Conservation (phyloP, 2,888 invertebrate genomes). For the Synergus umbraculus region DNA sequence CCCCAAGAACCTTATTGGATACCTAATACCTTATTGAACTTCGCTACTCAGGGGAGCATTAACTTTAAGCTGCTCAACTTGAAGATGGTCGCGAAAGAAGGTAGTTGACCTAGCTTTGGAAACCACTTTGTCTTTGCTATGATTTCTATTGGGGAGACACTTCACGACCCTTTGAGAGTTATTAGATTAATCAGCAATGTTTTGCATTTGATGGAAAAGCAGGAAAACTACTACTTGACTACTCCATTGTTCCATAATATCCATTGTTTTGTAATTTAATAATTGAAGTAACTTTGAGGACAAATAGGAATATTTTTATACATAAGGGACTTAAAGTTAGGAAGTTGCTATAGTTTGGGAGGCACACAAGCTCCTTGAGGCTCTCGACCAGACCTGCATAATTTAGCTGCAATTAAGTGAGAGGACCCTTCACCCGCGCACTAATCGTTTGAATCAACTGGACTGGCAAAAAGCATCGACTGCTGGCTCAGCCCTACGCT, state of each 20-base stretch:
- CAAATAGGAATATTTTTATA: neutral
- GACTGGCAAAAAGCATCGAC: conserved; percentile 11
- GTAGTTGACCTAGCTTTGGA: neutral
- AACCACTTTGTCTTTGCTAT: neutral
- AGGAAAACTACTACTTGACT: neutral
- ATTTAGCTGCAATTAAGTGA: conserved; percentile 62
- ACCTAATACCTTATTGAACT: conserved; percentile 10
- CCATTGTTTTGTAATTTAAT: no score
- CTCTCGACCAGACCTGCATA: conserved; percentile 62
- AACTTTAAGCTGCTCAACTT: conserved; percentile 9
- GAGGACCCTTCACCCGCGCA: conserved; percentile 58
- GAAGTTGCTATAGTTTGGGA: conserved; percentile 33
- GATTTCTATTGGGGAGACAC: neutral
- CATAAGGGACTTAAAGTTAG: neutral
- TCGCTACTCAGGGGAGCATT: neutral
- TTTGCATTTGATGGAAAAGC: neutral
- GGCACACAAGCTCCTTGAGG: conserved; percentile 20
- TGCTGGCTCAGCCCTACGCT: conserved; percentile 25
- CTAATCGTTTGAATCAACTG: conserved; percentile 59
- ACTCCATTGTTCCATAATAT: no score
- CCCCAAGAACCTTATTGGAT: conserved; percentile 4
- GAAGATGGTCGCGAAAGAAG: neutral
- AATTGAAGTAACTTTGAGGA: neutral
- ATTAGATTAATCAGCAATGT: neutral
- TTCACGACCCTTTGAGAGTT: neutral